Percentiles rank a stretch among this genome's conserved stretches.
Evolutionary conservation across 1,140 invertebrate genomes (phyloP).

Genomic region (Tyrophagus putrescentiae): DNA sequence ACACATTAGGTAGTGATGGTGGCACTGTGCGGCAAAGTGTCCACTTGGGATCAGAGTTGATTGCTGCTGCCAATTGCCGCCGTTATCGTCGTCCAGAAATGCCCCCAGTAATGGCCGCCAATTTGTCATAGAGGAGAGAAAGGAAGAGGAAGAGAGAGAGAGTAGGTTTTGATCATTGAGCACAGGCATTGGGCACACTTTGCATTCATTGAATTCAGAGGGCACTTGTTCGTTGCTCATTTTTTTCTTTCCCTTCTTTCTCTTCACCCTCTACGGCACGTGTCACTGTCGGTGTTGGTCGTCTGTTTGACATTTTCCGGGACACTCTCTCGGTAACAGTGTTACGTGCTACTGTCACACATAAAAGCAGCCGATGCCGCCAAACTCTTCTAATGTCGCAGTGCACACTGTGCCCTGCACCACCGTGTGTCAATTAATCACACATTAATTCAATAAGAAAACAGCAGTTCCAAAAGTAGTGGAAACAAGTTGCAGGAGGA

Average conservation of each 20-base stretch:
- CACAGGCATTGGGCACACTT: no score
- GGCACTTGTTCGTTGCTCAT: no score
- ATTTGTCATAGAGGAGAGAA: slow-evolving; percentile 8
- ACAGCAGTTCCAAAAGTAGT: background rate
- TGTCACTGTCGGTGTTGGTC: no score
- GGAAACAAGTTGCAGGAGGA: background rate
- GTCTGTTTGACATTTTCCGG: background rate
- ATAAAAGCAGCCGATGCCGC: no score
- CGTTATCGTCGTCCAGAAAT: background rate
- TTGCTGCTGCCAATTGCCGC: background rate
- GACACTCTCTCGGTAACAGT: no score
- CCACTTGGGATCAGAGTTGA: background rate
- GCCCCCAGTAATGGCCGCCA: slow-evolving; percentile 13
- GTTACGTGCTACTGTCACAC: no score
- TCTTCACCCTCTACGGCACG: background rate
- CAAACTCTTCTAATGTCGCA: no score
- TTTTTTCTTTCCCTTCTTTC: background rate
- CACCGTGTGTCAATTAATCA: slow-evolving; percentile 1
- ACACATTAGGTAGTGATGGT: no score
- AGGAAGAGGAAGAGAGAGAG: background rate
- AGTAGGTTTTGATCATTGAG: no score
- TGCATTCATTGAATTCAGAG: no score
- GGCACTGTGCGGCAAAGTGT: no score
- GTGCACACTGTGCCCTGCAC: no score
- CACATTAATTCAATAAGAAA: slow-evolving; percentile 14